These are phyloP conservation scores for Tanypteryx hageni DNA, from an alignment of 2,888 invertebrate genomes.

Conservation along the genomic window DNA sequence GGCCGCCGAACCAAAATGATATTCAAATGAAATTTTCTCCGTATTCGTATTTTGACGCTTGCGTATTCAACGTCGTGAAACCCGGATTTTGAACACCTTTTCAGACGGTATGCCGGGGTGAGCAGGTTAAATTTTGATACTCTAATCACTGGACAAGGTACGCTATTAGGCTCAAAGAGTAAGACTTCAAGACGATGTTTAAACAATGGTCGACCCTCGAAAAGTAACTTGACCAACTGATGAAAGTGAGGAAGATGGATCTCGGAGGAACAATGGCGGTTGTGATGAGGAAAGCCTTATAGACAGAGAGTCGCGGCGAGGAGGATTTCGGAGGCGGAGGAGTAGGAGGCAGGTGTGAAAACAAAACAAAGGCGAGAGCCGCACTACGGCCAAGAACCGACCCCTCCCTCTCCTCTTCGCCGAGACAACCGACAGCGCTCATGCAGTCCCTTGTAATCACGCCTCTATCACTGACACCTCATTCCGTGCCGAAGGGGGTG, in stretches of 20 bases:
- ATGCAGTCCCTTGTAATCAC: constrained; percentile 21
- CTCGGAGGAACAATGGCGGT: background rate
- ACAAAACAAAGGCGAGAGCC: constrained; percentile 21
- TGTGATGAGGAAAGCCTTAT: background rate
- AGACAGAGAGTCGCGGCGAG: background rate
- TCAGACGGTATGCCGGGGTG: too few relatives aligned
- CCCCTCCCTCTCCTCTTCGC: background rate
- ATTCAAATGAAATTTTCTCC: too few relatives aligned
- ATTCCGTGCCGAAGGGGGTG: background rate
- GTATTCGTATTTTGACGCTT: too few relatives aligned
- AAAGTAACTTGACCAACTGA: background rate
- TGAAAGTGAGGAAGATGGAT: background rate
- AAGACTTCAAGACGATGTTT: background rate
- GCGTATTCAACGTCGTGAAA: too few relatives aligned
- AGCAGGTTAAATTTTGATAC: too few relatives aligned
- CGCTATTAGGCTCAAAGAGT: background rate
- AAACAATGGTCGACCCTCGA: background rate
- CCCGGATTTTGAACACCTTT: too few relatives aligned
- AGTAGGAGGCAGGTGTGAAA: constrained; percentile 30
- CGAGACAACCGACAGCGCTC: constrained; percentile 22
- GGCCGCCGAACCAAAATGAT: too few relatives aligned
- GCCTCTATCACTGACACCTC: constrained; percentile 35
- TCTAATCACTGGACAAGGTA: background rate
- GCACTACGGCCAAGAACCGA: background rate
- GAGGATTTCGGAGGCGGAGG: constrained; percentile 2